phyloP scores from a whole-genome alignment of 2,888 invertebrate genomes.

The Leptogaster cylindrica region DNA sequence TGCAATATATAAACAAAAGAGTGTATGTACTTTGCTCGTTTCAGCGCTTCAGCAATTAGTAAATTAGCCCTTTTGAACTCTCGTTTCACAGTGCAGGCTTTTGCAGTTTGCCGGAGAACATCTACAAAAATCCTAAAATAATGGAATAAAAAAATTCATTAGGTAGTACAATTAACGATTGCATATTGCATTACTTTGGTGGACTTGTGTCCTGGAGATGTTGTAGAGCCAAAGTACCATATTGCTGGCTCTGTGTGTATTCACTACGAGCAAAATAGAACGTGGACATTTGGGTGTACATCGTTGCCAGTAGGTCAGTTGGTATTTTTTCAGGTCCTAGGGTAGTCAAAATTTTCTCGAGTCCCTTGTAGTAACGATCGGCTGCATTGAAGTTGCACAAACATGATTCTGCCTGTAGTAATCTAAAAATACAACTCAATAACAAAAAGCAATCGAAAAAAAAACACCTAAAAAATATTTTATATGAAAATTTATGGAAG shows the following conservation, averaged over 20 bases:
- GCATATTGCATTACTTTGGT: slow-evolving; percentile 63
- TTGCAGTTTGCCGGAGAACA: slow-evolving; percentile 84
- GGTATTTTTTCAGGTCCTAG: slow-evolving; percentile 62
- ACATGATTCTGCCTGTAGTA: slow-evolving; percentile 82
- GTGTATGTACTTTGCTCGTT: slow-evolving; percentile 57
- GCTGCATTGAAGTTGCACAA: slow-evolving; percentile 83
- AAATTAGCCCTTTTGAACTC: slow-evolving; percentile 82
- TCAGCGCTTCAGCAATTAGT: slow-evolving; percentile 82
- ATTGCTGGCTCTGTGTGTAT: slow-evolving; percentile 80
- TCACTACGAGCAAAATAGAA: slow-evolving; percentile 85
- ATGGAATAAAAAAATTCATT: too few species aligned
- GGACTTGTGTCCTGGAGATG: slow-evolving; percentile 71
- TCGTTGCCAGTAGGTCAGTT: slow-evolving; percentile 67
- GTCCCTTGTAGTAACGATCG: slow-evolving; percentile 71
- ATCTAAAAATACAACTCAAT: slow-evolving; percentile 66
- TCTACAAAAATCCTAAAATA: slow-evolving; percentile 74
- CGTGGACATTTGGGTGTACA: slow-evolving; percentile 83
- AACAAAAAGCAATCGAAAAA: slow-evolving; percentile 6
- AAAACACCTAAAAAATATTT: too few species aligned
- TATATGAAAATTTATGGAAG: too few species aligned
- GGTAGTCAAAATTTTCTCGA: slow-evolving; percentile 64
- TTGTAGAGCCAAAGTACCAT: slow-evolving; percentile 78
- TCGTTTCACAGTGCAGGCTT: slow-evolving; percentile 88
- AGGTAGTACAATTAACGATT: slow-evolving; percentile 44
- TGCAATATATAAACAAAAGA: background rate